Base-by-base conservation (phyloP, 2,888 invertebrate species). In the Drosophila prostipennis region DNA sequence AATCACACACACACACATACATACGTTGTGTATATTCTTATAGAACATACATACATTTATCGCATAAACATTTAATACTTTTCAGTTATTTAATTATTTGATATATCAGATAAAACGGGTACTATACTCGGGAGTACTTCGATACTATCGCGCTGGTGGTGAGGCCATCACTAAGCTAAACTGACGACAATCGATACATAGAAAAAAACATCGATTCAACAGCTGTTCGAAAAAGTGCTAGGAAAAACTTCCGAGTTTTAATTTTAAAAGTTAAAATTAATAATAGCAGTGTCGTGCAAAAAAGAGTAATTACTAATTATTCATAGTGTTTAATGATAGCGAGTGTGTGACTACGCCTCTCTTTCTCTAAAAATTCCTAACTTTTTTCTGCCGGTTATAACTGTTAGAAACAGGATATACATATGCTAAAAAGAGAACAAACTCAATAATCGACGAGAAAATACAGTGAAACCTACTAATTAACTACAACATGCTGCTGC, bases 401-500 rank as follows among this genome's bases (percentile, higher is more conserved):
- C n/a, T n/a, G n/a, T 19, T 29, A 14, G 13, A 45, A 45, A 49
- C 39, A 69, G 56, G 43, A 68, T 29, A 49, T 19, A 10, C 10
- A 13, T 42, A 16, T 16, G 32, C 6, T 1, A 19, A 16, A 29
- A 26, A 39, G 39, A 36, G 37, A 39, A 19, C 14, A 23, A 58
- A 53, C n/a, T 29, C 29, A 23, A 40, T 39, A 67, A 53, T 6
- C 40, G 19, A 11, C 29, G 13, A 51, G n/a, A 37, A 42, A 23
- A 13, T 16, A 37, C n/a, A 39, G 48, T 42, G 23, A 42, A 48
- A 53, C 34, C 53, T 19, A 8, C 34, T 42, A 29, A 65, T 37
- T 45, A 37, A 42, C 32, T 56, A 74, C 74, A 68, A 64, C 74
- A 89, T 89, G 89, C 78, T 89, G 60, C 89, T 89, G 70, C 89